phyloP scores from a whole-genome alignment of 2,888 invertebrate genomes.

The Thereva nobilitata region DNA sequence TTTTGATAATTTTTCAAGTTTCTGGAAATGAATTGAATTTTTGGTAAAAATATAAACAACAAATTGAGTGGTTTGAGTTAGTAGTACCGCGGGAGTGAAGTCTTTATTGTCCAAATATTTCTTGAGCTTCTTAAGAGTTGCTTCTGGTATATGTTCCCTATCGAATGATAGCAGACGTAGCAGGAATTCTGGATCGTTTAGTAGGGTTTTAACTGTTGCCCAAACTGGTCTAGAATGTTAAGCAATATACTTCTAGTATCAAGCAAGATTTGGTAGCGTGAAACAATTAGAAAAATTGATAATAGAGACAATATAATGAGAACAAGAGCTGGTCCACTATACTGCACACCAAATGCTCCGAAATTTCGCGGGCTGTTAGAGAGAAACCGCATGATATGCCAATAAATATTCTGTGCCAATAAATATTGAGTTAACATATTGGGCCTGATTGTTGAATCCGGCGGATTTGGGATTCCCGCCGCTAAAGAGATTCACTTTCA shows the following conservation, averaged over 20 bases:
- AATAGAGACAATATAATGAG: not conserved
- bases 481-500: too few relatives aligned
- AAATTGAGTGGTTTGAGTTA: not conserved
- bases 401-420: too few relatives aligned
- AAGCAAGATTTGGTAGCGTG: too few relatives aligned
- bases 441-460: too few relatives aligned
- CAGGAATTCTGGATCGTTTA: slow-evolving; percentile 83
- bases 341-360: too few relatives aligned
- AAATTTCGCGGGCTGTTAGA: too few relatives aligned
- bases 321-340: not conserved
- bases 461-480: too few relatives aligned
- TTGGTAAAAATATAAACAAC: not conserved
- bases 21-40: slow-evolving; percentile 49
- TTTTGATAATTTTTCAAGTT: slow-evolving; percentile 82
- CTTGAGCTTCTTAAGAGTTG: slow-evolving; percentile 76
- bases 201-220: slow-evolving; percentile 77
- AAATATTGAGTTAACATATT: too few relatives aligned
- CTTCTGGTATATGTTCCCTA: slow-evolving; percentile 83
- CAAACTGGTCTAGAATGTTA: slow-evolving; percentile 74
- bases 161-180: slow-evolving; percentile 82
- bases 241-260: too few relatives aligned
- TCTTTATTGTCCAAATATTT: slow-evolving; percentile 83
- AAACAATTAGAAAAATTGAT: slow-evolving; percentile 5
- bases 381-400: too few relatives aligned
- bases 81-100: slow-evolving; percentile 73